Conservation (phyloP, 1,140 invertebrate species). For the Trichonephila clavipes region DNA sequence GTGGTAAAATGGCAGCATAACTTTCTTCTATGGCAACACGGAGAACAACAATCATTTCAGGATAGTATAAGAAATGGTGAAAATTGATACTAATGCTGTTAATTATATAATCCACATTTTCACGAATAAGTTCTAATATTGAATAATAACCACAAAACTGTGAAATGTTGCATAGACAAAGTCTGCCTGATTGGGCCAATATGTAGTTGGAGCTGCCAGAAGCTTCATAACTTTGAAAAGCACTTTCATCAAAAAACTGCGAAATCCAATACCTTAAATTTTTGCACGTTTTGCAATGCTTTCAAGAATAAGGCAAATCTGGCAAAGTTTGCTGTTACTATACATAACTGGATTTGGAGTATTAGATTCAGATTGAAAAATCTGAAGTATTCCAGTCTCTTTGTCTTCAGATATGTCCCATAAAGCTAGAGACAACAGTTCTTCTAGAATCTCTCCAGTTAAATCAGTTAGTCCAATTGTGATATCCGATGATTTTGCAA, state of each 20-base stretch:
- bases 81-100: slow-evolving; percentile 55
- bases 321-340: slow-evolving; percentile 5
- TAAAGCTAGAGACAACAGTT: slow-evolving; percentile 18
- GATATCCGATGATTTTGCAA: neutral
- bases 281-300: slow-evolving; percentile 50
- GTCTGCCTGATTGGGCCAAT: slow-evolving; percentile 11
- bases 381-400: neutral
- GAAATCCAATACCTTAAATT: slow-evolving; percentile 5
- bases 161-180: slow-evolving; percentile 48
- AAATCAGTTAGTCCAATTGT: neutral
- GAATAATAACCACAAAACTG: slow-evolving; percentile 41
- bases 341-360: neutral
- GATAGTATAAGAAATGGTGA: slow-evolving; percentile 47
- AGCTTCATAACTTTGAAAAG: slow-evolving; percentile 47
- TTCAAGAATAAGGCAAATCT: slow-evolving; percentile 47
- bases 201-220: slow-evolving; percentile 43
- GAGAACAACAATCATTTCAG: slow-evolving; percentile 54
- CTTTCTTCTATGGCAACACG: slow-evolving; percentile 53
- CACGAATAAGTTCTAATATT: slow-evolving; percentile 26
- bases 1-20: slow-evolving; percentile 14
- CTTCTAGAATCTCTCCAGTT: slow-evolving; percentile 48
- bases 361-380: neutral
- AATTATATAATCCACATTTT: slow-evolving; percentile 58
- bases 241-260: slow-evolving; percentile 11
- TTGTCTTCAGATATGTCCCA: slow-evolving; percentile 1